These are phyloP conservation scores for Myripristis murdjan DNA, from an alignment of 2,797 vertebrate species.

Conservation along the genomic window DNA sequence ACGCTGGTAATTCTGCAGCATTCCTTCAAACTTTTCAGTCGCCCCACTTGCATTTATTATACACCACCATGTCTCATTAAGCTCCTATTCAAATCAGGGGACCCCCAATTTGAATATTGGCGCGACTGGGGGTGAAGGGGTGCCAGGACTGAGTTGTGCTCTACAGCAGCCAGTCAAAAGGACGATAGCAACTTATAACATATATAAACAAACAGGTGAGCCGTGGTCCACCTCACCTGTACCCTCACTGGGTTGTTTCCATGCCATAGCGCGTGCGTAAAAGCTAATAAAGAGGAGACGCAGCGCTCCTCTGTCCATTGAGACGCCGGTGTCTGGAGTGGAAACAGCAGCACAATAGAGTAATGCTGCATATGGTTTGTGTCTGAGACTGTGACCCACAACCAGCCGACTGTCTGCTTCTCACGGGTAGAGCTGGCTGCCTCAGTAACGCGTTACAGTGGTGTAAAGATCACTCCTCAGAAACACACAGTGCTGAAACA, in stretches of 20 bases:
- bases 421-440: slow-evolving; percentile 67
- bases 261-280: slow-evolving; percentile 22
- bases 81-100: slow-evolving; percentile 64
- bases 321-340: slow-evolving; percentile 65
- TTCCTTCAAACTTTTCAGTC: slow-evolving; percentile 36
- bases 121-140: slow-evolving; percentile 69
- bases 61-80: slow-evolving; percentile 74
- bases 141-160: slow-evolving; percentile 38
- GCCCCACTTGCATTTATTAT: slow-evolving; percentile 58
- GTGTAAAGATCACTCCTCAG: too few species aligned
- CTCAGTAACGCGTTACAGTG: too few species aligned
- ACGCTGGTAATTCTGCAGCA: slow-evolving; percentile 18
- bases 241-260: background rate
- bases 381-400: slow-evolving; percentile 73
- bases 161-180: slow-evolving; percentile 14
- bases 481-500: too few species aligned
- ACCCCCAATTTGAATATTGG: slow-evolving; percentile 77
- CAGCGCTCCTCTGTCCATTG: slow-evolving; percentile 28
- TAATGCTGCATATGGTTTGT: slow-evolving; percentile 68
- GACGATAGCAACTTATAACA: background rate
- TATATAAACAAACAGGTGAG: slow-evolving; percentile 17
- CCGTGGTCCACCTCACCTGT: background rate
- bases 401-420: slow-evolving; percentile 79
- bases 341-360: slow-evolving; percentile 73
- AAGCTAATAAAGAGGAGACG: slow-evolving; percentile 9